Evolutionary conservation across 2,113 vertebrate genomes (phyloP).

Genomic region (Corydoras maculifer): DNA sequence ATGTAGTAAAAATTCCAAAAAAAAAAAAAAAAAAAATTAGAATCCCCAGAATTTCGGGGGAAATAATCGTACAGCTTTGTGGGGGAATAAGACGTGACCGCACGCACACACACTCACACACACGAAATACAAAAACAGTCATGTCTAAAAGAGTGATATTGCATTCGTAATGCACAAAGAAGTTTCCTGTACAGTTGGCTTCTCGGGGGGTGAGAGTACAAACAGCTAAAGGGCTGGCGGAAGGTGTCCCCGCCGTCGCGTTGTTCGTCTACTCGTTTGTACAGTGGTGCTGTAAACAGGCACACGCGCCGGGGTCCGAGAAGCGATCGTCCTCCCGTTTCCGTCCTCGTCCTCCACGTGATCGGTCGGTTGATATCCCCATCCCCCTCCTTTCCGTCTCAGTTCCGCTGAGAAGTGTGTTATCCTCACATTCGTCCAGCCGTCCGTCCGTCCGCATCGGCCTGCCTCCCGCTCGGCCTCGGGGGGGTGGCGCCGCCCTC

Average conservation of each 20-base stretch:
- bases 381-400: conserved; percentile 62
- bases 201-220: conserved; percentile 68
- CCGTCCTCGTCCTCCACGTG: conserved; percentile 63
- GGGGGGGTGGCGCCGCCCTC: neutral
- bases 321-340: conserved; percentile 46
- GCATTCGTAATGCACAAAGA: conserved; percentile 95
- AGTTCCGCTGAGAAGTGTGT: conserved; percentile 92
- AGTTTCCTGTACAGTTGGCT: conserved; percentile 88
- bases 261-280: conserved; percentile 58
- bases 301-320: conserved; percentile 82
- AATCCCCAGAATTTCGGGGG: conserved; percentile 72
- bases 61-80: conserved; percentile 67
- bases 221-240: conserved; percentile 94
- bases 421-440: conserved; percentile 66
- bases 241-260: conserved; percentile 51
- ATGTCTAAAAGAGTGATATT: conserved; percentile 94
- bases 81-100: conserved; percentile 77
- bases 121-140: conserved; percentile 96
- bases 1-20: conserved; percentile 23
- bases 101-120: conserved; percentile 77
- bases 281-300: conserved; percentile 97
- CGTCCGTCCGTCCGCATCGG: conserved; percentile 46
- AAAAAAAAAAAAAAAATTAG: conserved; percentile 33
- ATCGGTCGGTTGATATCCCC: neutral
- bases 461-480: conserved; percentile 1